A percentile compares a stretch with the other conserved stretches of the same genome.
These are phyloP conservation scores for Petrophora chlorosata DNA, from an alignment of 2,888 invertebrate species.

Conservation along the genomic window DNA sequence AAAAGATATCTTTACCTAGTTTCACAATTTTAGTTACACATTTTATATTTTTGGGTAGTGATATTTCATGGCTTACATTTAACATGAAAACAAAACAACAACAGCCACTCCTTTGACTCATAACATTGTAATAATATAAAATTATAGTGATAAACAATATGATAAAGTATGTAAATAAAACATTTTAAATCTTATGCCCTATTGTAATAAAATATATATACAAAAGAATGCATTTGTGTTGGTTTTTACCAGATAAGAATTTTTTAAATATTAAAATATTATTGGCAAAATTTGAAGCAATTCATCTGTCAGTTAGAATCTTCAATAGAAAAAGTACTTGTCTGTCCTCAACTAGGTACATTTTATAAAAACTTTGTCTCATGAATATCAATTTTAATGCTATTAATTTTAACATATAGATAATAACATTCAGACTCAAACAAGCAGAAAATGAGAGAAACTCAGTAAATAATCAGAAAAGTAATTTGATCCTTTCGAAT, in stretches of 20 bases:
- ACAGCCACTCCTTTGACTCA: slow-evolving; percentile 62
- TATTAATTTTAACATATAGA: too few species aligned
- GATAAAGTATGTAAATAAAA: slow-evolving; percentile 47
- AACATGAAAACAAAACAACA: slow-evolving; percentile 51
- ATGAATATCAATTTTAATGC: too few species aligned
- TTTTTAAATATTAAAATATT: background rate
- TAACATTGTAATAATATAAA: slow-evolving; percentile 60
- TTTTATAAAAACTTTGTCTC: too few species aligned
- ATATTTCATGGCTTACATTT: slow-evolving; percentile 37
- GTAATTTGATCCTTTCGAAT: too few species aligned
- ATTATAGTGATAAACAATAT: slow-evolving; percentile 35
- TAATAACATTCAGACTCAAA: too few species aligned
- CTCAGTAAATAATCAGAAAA: too few species aligned
- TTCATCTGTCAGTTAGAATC: too few species aligned
- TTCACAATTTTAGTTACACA: background rate
- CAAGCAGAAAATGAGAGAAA: too few species aligned
- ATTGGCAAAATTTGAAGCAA: background rate
- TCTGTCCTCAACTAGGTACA: too few species aligned
- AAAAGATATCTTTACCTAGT: slow-evolving; percentile 1
- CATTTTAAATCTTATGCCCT: slow-evolving; percentile 35
- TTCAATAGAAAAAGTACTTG: too few species aligned
- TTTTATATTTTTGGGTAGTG: slow-evolving; percentile 11
- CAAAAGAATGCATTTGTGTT: slow-evolving; percentile 30
- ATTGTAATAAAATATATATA: slow-evolving; percentile 27
- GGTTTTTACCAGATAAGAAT: slow-evolving; percentile 14